Conservation (phyloP, 2,888 invertebrate genomes). For the Zhengitettix transpicula region DNA sequence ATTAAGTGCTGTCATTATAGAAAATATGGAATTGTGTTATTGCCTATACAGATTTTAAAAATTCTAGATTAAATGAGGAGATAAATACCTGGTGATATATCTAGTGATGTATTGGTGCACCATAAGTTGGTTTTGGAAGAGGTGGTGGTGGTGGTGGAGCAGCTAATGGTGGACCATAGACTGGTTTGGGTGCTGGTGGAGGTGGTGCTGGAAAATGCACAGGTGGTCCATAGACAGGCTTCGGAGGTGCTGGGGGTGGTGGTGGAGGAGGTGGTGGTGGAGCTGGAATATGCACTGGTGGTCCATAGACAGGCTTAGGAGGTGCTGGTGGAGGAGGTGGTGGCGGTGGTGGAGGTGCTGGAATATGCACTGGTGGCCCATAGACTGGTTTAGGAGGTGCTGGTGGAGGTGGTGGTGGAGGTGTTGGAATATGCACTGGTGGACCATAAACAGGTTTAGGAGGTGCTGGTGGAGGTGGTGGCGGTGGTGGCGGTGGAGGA, state of each 20-base stretch:
- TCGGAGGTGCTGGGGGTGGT: background rate
- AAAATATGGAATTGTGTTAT: too few species aligned
- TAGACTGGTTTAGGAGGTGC: background rate
- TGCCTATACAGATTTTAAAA: too few species aligned
- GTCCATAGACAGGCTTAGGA: background rate
- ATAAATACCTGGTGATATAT: too few species aligned
- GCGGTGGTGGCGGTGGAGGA: background rate
- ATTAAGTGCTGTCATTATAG: too few species aligned
- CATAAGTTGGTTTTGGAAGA: background rate
- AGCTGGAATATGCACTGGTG: background rate
- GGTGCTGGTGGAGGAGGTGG: background rate
- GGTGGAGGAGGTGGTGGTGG: background rate
- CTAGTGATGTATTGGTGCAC: background rate
- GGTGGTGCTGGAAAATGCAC: background rate
- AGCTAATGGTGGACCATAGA: background rate
- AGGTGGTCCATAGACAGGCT: background rate
- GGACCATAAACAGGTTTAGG: background rate
- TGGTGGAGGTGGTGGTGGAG: background rate
- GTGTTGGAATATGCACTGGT: background rate
- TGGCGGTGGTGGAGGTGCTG: background rate
- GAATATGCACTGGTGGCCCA: background rate
- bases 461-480: background rate
- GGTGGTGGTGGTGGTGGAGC: background rate
- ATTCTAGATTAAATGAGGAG: too few species aligned
- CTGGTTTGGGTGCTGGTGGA: background rate